Conservation (phyloP, 2,113 vertebrate genomes). For the Morphnarchus princeps region DNA sequence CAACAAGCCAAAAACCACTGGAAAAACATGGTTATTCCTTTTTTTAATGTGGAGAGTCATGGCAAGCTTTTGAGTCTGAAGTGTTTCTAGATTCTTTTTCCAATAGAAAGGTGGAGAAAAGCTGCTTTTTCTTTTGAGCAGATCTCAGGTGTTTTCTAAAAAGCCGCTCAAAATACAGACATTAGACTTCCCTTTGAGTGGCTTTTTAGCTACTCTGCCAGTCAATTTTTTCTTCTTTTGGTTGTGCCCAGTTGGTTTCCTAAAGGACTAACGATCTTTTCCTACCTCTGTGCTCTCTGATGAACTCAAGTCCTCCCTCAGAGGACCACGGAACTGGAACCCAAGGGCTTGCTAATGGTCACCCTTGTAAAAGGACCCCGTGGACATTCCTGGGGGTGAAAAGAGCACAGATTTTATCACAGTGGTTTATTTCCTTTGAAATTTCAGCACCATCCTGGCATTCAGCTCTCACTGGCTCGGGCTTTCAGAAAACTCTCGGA, state of each 20-base stretch:
- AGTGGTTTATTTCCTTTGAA: neutral
- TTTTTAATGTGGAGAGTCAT: neutral
- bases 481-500: neutral
- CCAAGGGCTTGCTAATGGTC: neutral
- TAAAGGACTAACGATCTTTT: neutral
- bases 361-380: accelerated
- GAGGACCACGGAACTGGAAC: neutral
- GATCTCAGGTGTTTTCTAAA: neutral
- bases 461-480: neutral
- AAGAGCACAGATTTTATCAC: neutral
- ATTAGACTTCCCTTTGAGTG: neutral
- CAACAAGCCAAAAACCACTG: neutral
- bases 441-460: neutral
- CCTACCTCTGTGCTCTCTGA: neutral
- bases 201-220: neutral
- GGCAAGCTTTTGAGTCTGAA: neutral
- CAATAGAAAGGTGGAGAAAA: neutral
- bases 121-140: neutral
- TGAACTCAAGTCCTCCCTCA: neutral
- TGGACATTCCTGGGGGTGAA: neutral
- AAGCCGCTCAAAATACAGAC: neutral
- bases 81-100: neutral
- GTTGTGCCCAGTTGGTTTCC: neutral
- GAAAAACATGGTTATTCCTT: neutral
- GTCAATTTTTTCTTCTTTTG: neutral